These are phyloP conservation scores for Enteromius paludinosus DNA, from an alignment of 2,797 vertebrate genomes.

Conservation along the genomic window DNA sequence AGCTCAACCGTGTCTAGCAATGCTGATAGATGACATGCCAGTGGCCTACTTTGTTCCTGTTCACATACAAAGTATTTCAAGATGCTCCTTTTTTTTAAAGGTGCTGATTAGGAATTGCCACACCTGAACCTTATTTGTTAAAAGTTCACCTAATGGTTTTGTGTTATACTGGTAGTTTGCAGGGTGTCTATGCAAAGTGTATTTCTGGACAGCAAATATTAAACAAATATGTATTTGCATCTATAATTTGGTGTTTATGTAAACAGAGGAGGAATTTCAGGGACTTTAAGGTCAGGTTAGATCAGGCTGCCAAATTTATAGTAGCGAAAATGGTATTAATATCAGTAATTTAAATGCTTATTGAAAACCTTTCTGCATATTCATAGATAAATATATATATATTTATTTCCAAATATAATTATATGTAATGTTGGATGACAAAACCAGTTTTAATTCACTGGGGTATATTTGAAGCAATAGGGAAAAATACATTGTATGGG, in stretches of 20 bases:
- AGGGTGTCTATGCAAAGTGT: neutral
- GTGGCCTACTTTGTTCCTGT: neutral
- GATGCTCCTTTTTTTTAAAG: neutral
- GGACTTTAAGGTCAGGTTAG: neutral
- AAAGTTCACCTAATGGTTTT: neutral
- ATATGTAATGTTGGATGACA: too few relatives aligned
- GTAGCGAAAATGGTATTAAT: neutral
- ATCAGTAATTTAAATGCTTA: neutral
- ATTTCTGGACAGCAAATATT: neutral
- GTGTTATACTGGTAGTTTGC: neutral
- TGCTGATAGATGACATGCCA: neutral
- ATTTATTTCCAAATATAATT: neutral
- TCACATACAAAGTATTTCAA: neutral
- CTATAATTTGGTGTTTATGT: neutral
- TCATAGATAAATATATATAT: neutral
- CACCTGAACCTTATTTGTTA: neutral
- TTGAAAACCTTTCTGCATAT: neutral
- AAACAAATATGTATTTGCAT: slow-evolving; percentile 19
- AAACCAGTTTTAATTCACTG: too few relatives aligned
- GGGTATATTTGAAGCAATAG: too few relatives aligned
- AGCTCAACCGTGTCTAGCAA: neutral
- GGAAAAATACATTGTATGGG: too few relatives aligned
- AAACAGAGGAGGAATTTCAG: neutral
- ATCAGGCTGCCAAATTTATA: neutral
- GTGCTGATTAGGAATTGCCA: neutral